These are phyloP conservation scores for Cossypha heuglini DNA, from an alignment of 2,797 vertebrate genomes.

Conservation along the genomic window DNA sequence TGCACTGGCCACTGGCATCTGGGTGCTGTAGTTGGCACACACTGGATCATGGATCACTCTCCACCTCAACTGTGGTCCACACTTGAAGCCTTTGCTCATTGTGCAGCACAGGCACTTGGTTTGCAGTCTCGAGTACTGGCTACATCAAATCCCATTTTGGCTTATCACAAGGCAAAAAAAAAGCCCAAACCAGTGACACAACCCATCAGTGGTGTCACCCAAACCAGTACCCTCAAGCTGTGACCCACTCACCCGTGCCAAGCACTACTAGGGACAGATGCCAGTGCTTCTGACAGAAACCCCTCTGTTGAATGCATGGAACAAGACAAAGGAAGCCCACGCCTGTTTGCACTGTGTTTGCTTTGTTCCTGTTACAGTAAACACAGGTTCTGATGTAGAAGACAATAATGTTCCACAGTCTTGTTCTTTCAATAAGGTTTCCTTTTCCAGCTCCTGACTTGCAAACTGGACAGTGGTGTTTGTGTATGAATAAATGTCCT, in stretches of 20 bases:
- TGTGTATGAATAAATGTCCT: neutral
- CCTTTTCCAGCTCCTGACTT: neutral
- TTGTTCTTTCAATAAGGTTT: slow-evolving; percentile 10
- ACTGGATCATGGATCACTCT: neutral
- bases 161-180: neutral
- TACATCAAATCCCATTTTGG: neutral
- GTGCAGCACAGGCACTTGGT: fast-evolving
- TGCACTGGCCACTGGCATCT: no score
- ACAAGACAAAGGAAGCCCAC: neutral
- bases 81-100: neutral
- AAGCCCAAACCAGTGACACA: neutral
- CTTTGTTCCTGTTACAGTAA: slow-evolving; percentile 31
- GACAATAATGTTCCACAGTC: slow-evolving; percentile 32
- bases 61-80: fast-evolving
- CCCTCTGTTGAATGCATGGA: neutral
- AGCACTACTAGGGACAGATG: neutral
- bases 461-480: neutral
- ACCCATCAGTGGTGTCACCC: neutral
- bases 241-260: neutral
- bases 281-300: neutral
- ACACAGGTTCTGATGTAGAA: slow-evolving; percentile 18
- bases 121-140: fast-evolving
- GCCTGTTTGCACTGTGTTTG: neutral
- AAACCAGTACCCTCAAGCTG: neutral
- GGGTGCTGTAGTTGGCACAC: neutral